A percentile compares a stretch with the other conserved stretches of the same genome.
These are phyloP conservation scores for Toxostoma redivivum DNA, from an alignment of 2,113 vertebrate species.

Conservation along the genomic window DNA sequence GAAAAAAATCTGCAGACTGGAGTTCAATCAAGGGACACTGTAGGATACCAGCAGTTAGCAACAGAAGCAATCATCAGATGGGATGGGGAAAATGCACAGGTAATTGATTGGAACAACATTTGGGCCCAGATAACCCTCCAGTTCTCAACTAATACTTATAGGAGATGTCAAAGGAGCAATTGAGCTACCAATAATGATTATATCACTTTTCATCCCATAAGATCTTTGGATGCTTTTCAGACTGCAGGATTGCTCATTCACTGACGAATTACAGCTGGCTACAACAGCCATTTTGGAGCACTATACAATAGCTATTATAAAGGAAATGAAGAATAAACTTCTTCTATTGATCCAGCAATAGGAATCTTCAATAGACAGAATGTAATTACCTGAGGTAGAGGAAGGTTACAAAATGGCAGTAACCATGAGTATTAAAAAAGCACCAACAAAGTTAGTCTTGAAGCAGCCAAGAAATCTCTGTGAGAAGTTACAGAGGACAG, in stretches of 20 bases:
- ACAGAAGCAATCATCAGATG: neutral
- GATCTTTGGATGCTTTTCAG: slow-evolving; percentile 4
- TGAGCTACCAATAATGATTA: neutral
- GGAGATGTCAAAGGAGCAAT: slow-evolving; percentile 26
- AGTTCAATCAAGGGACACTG: neutral
- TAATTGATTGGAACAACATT: slow-evolving; percentile 3
- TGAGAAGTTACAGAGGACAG: neutral
- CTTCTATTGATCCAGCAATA: slow-evolving; percentile 30
- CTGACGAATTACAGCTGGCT: neutral
- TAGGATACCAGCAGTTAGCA: neutral
- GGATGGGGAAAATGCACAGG: neutral
- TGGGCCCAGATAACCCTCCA: neutral
- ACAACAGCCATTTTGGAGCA: neutral
- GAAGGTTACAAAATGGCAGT: neutral
- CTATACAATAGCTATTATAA: neutral
- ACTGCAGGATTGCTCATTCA: neutral
- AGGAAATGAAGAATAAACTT: slow-evolving; percentile 53
- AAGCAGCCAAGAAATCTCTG: neutral
- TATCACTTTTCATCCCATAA: neutral
- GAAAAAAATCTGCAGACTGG: neutral
- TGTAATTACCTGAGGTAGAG: neutral
- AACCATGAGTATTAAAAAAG: neutral
- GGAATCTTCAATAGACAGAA: neutral
- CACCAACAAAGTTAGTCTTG: neutral
- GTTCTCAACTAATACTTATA: slow-evolving; percentile 11